Base-by-base conservation (phyloP, 2,888 invertebrate species). In the Athalia circularis region DNA sequence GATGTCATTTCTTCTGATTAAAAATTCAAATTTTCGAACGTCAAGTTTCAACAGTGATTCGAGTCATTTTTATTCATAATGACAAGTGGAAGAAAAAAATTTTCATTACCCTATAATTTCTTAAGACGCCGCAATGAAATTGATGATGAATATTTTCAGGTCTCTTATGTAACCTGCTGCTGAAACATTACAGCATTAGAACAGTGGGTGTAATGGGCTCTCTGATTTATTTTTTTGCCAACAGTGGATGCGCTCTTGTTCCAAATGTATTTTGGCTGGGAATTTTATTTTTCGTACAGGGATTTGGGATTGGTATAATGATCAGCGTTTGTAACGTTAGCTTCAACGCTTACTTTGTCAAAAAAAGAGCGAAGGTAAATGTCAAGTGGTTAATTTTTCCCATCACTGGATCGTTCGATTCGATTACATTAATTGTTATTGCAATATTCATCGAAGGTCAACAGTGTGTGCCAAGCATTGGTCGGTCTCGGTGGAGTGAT, bases 311-410 rank as follows among this genome's bases (percentile, higher is more conserved):
- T 77, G 96, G 96, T 0, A 90, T 95, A 0, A 94, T 95, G 91
- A 91, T 95, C 80, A 95, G 95, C 57, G 93, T 95, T 3, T 92
- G 94, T 65, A 95, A 94, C 82, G 94, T 95, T 1, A 94, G 94
- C 5, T 95, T 96, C 84, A 95, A 96, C 84, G 93, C 93, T 80
- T 96, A 95, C 85, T 96, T 96, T 84, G 93, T 94, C 0, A 93
- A 93, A 84, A 94, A 92, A 85, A 92, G 95, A 5, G 94, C 94
- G 0, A 92, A 94, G 76, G 90, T 90, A 84, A 65, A 79, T 77
- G 79, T 7, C n/a, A 15, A 64, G 3, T 29, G 5, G 5, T 29
- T 2, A 54, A 5, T 11, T 52, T 52, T 52, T 15, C 52, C 50
- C 1, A 43, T 52, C 54, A 29, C 50, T 52, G 11, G 1, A 13